Percentiles rank a stretch among this genome's conserved stretches.
Evolutionary conservation across 1,140 invertebrate genomes (phyloP).

Genomic region (Alviniconcha marisindica): DNA sequence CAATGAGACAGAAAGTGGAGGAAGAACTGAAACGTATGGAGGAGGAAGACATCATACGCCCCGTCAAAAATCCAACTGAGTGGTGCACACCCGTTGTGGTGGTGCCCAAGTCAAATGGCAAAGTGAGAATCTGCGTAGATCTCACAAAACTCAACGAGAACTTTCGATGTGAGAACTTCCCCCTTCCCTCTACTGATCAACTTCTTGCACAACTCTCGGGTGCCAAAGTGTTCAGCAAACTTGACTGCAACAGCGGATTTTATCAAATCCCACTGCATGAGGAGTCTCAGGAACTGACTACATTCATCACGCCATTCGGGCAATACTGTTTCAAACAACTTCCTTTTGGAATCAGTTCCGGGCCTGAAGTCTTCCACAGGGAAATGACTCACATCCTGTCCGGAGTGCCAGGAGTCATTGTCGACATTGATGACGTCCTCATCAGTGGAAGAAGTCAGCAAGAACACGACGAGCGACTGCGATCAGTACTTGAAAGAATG

Average conservation of each 20-base stretch:
- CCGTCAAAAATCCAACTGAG: neutral
- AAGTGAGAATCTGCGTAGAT: neutral
- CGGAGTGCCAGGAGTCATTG: constrained; percentile 31
- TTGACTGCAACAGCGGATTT: constrained; percentile 10
- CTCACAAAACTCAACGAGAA: neutral
- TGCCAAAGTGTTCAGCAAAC: neutral
- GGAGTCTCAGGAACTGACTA: neutral
- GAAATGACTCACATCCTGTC: constrained; percentile 44
- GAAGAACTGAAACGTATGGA: neutral
- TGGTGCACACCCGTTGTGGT: neutral
- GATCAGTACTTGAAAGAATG: constrained; percentile 56
- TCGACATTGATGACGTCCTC: constrained; percentile 60
- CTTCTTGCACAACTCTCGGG: neutral
- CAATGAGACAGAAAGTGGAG: neutral
- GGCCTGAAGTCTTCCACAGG: constrained; percentile 51
- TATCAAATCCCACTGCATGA: neutral
- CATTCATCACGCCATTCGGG: neutral
- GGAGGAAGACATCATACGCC: neutral
- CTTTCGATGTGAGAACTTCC: neutral
- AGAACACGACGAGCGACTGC: constrained; percentile 54
- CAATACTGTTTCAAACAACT: constrained; percentile 69
- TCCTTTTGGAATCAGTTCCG: constrained; percentile 73
- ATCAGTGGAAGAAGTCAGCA: constrained; percentile 50
- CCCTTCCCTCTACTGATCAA: neutral
- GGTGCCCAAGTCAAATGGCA: neutral